phyloP scores from a whole-genome alignment of 1,140 invertebrate species.

The Aphelinus atriplicis region DNA sequence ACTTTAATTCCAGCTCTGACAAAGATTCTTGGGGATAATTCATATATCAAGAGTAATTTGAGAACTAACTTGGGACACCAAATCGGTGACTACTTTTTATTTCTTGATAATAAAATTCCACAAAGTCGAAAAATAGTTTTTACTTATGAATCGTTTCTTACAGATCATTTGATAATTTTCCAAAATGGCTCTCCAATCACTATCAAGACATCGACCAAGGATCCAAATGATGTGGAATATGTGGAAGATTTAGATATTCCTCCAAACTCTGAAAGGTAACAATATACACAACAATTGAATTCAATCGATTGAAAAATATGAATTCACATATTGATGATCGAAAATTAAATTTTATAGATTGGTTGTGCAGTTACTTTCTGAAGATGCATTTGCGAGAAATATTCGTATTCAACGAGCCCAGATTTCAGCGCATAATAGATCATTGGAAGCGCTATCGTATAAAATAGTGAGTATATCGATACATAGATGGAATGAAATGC shows the following conservation, averaged over 20 bases:
- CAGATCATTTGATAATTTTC: slow-evolving; percentile 65
- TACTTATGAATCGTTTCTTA: slow-evolving; percentile 45
- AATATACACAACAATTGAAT: slow-evolving; percentile 18
- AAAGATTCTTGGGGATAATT: slow-evolving; percentile 58
- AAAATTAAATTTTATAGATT: slow-evolving; percentile 16
- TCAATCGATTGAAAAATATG: background rate
- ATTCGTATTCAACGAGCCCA: background rate
- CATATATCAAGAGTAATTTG: slow-evolving; percentile 61
- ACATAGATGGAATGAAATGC: background rate
- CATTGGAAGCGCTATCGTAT: slow-evolving; percentile 25
- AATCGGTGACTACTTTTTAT: slow-evolving; percentile 60
- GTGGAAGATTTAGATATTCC: slow-evolving; percentile 23
- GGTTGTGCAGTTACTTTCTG: background rate
- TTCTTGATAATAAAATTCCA: slow-evolving; percentile 35
- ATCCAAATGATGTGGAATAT: background rate
- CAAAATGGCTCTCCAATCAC: slow-evolving; percentile 52
- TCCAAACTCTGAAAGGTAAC: slow-evolving; percentile 10
- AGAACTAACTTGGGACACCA: slow-evolving; percentile 59
- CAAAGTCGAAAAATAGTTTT: slow-evolving; percentile 39
- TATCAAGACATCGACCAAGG: slow-evolving; percentile 60
- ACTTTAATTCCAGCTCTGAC: slow-evolving; percentile 57
- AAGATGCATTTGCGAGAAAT: background rate
- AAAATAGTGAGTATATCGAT: slow-evolving; percentile 13
- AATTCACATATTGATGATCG: background rate
- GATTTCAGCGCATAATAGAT: background rate